Evolutionary conservation across 2,888 invertebrate species (phyloP).

Genomic region (Galeruca laticollis): DNA sequence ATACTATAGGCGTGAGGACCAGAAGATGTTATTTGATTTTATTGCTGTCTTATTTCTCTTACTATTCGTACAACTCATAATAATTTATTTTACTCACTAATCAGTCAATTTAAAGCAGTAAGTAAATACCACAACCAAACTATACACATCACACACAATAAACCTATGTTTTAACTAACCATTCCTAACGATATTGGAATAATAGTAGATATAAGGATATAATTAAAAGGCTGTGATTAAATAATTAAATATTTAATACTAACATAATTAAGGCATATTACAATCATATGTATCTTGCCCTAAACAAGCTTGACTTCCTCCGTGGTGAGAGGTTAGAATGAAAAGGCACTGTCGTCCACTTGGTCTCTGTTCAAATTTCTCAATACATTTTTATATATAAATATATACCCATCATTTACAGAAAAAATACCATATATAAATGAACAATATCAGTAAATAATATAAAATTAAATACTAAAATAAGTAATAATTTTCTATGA

Average conservation of each 20-base stretch:
- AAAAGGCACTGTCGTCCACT: slow-evolving; percentile 60
- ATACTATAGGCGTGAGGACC: no score
- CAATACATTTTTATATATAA: slow-evolving; percentile 46
- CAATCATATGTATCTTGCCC: slow-evolving; percentile 53
- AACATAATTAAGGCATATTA: slow-evolving; percentile 58
- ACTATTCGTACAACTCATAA: no score
- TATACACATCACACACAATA: no score
- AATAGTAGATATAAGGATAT: no score
- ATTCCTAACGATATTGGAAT: no score
- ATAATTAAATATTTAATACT: slow-evolving; percentile 58
- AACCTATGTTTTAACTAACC: no score
- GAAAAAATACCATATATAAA: slow-evolving; percentile 48
- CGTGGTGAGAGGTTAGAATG: slow-evolving; percentile 32
- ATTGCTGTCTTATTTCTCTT: no score
- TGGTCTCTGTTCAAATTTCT: slow-evolving; percentile 54
- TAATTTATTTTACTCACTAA: no score
- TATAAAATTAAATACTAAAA: slow-evolving; percentile 53
- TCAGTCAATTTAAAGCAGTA: no score
- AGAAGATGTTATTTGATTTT: no score
- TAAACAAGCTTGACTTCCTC: slow-evolving; percentile 56
- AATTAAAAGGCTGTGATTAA: slow-evolving; percentile 30
- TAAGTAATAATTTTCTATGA: slow-evolving; percentile 49
- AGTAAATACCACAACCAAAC: no score
- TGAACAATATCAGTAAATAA: slow-evolving; percentile 45
- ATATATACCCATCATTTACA: slow-evolving; percentile 47